phyloP scores from a whole-genome alignment of 2,888 invertebrate species.

The Metallyticus violacea region DNA sequence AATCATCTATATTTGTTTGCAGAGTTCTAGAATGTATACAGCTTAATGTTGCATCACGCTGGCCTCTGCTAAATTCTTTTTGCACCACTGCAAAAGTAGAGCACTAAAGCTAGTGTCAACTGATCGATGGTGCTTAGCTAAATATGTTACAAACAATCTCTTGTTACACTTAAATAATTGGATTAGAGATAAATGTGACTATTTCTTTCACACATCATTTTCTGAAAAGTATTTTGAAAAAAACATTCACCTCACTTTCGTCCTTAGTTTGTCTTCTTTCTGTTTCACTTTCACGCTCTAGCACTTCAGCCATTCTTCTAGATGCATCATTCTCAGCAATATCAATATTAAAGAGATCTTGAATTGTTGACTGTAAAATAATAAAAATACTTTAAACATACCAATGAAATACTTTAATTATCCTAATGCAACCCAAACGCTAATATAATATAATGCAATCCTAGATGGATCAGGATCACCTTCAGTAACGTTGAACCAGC shows the following conservation, averaged over 20 bases:
- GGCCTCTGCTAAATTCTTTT: not conserved
- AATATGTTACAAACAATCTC: no score
- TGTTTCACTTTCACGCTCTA: slow-evolving; percentile 52
- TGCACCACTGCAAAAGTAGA: slow-evolving; percentile 19
- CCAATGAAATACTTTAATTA: no score
- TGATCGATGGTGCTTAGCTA: slow-evolving; percentile 10
- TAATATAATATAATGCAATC: slow-evolving; percentile 13
- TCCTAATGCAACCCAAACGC: no score
- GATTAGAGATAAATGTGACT: not conserved
- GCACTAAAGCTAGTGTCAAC: not conserved
- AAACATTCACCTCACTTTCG: slow-evolving; percentile 34
- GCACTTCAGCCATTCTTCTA: slow-evolving; percentile 56
- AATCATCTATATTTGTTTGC: no score
- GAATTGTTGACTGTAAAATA: slow-evolving; percentile 74
- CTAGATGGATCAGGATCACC: not conserved
- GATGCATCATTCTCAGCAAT: slow-evolving; percentile 59
- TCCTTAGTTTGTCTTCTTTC: slow-evolving; percentile 44
- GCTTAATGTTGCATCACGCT: not conserved
- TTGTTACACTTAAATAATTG: not conserved
- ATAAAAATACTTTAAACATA: not conserved
- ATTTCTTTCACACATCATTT: not conserved
- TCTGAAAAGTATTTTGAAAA: not conserved
- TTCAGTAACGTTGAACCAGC: no score
- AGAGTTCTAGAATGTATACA: slow-evolving; percentile 13
- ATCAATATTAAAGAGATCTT: slow-evolving; percentile 84